phyloP scores from a whole-genome alignment of 2,888 invertebrate species.

The Blera fallax region DNA sequence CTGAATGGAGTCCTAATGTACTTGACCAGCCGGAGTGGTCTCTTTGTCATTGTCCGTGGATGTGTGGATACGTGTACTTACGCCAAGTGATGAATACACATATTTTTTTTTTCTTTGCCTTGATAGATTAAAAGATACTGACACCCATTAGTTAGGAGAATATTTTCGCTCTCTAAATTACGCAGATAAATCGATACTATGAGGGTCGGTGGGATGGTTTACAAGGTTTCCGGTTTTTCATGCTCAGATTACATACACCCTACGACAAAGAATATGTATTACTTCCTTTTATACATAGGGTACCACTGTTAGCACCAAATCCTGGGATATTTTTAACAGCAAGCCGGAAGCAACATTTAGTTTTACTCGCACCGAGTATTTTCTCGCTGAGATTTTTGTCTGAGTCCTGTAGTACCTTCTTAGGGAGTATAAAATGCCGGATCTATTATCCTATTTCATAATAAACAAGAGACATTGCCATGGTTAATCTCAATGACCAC shows the following conservation, averaged over 20 bases:
- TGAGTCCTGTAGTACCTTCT: too few relatives aligned
- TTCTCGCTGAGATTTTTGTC: too few relatives aligned
- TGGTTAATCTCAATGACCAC: too few relatives aligned
- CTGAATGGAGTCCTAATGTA: conserved; percentile 64
- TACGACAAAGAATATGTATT: neutral
- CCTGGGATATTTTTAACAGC: too few relatives aligned
- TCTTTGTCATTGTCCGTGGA: conserved; percentile 56
- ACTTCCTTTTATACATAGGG: neutral
- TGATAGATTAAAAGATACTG: conserved; percentile 42
- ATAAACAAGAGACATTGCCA: too few relatives aligned
- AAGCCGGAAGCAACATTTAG: too few relatives aligned
- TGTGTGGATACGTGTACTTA: conserved; percentile 52
- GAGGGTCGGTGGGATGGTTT: neutral
- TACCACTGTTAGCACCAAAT: too few relatives aligned
- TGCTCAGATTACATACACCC: neutral
- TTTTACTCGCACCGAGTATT: too few relatives aligned
- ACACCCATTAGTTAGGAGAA: conserved; percentile 52
- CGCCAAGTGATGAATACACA: conserved; percentile 56
- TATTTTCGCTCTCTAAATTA: conserved; percentile 24
- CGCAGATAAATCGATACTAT: conserved; percentile 11
- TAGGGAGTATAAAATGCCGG: too few relatives aligned
- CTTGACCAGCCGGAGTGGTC: conserved; percentile 62
- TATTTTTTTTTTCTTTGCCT: conserved; percentile 13
- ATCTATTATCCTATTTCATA: too few relatives aligned
- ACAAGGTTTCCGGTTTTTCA: neutral